Base-by-base conservation (phyloP, 2,797 vertebrate species). In the Ctenosaura bakeri region DNA sequence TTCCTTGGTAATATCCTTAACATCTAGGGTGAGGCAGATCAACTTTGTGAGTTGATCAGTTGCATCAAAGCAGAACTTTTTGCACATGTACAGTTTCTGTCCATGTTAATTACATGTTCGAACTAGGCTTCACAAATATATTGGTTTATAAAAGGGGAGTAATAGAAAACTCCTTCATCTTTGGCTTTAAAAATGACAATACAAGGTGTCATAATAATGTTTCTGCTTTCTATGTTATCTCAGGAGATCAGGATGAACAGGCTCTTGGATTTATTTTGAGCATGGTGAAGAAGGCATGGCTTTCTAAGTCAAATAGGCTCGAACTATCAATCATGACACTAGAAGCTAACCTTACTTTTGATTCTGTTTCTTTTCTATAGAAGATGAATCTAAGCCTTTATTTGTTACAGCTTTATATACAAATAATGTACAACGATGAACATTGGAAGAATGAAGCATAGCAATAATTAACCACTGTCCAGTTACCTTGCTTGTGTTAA, bases 401-500 rank as follows among this genome's bases (percentile, higher is more conserved):
- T 32, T 20, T 83, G 62, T 52, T 64, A 20, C 32, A 32, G 20
- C 20, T n/a, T 66, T 42, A 6, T 32, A 32, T 83, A 54, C 35
- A 42, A 10, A 42, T 71, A 46, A 26, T 69, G 26, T 69, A 69
- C 29, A 66, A 50, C 12, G n/a, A n/a, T 22, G 18, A 14, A 18
- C 26, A 22, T 12, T 54, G 4, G 26, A 54, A 59, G 32, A 64
- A 69, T 12, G 56, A 35, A 79, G 52, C 50, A 46, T n/a, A 82
- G 64, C 73, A 69, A 66, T n/a, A 1, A 1, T 16, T 50, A 83
- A 46, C 14, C 38, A 64, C n/a, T 8, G 35, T 8, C 52, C 32
- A 88, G 85, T 76, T 42, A 32, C 12, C 0, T 0, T 1, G 0
- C 24, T 0, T 78, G 85, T 80, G 69, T 89, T 90, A 6, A 18